These are phyloP conservation scores for Embiotoca jacksoni DNA, from an alignment of 2,113 vertebrate species.

Conservation along the genomic window DNA sequence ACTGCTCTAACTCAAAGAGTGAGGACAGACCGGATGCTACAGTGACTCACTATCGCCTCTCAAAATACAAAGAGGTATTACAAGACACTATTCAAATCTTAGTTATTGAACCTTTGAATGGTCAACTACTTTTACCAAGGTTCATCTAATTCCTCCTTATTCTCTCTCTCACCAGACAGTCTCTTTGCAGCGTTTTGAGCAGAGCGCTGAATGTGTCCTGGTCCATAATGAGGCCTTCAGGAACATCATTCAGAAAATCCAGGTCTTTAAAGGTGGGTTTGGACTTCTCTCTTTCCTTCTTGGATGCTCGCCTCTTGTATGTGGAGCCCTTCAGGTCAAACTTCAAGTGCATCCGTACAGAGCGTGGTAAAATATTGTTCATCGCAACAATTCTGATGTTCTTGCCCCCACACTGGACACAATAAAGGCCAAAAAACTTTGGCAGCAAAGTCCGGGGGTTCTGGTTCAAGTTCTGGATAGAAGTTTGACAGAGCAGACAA, in stretches of 20 bases:
- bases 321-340: slow-evolving; percentile 98
- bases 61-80: too few relatives aligned
- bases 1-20: too few relatives aligned
- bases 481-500: background rate
- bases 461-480: slow-evolving; percentile 94
- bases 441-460: slow-evolving; percentile 96
- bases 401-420: slow-evolving; percentile 96
- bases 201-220: slow-evolving; percentile 92
- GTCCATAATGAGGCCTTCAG: slow-evolving; percentile 93
- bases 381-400: slow-evolving; percentile 97
- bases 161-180: slow-evolving; percentile 92
- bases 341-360: slow-evolving; percentile 97
- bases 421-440: slow-evolving; percentile 98
- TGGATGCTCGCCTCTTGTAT: slow-evolving; percentile 94
- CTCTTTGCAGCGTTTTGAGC: slow-evolving; percentile 94
- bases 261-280: slow-evolving; percentile 96
- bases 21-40: too few relatives aligned
- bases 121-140: slow-evolving; percentile 6
- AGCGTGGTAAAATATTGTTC: slow-evolving; percentile 96
- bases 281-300: slow-evolving; percentile 96
- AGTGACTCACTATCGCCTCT: too few relatives aligned
- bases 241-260: slow-evolving; percentile 94
- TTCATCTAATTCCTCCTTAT: background rate
- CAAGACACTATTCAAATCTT: too few relatives aligned
- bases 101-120: too few relatives aligned